phyloP scores from a whole-genome alignment of 2,888 invertebrate species.

The Zele albiditarsus region DNA sequence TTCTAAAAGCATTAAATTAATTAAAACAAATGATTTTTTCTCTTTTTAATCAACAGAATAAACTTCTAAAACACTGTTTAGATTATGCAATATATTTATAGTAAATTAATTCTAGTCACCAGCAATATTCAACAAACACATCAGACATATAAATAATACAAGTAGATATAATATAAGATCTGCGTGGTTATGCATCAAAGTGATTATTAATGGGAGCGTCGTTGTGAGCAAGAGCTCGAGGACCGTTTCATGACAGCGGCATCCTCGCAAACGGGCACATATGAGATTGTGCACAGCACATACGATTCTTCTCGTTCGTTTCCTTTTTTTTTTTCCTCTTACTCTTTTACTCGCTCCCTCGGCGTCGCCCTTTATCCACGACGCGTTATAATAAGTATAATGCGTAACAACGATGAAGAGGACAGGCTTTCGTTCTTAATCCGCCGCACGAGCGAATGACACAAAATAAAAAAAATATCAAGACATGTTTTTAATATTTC shows the following conservation, averaged over 20 bases:
- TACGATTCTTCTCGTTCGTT: constrained; percentile 8
- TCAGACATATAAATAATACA: constrained; percentile 1
- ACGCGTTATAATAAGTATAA: constrained; percentile 52
- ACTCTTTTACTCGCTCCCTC: constrained; percentile 35
- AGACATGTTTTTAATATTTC: not conserved
- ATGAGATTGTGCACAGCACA: constrained; percentile 30
- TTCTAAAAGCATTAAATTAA: too few relatives aligned
- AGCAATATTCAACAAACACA: constrained; percentile 9
- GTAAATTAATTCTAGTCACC: not conserved
- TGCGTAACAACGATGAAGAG: constrained; percentile 50
- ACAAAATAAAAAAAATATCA: constrained; percentile 13
- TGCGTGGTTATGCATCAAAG: constrained; percentile 66
- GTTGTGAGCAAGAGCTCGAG: constrained; percentile 63
- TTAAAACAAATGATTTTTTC: not conserved
- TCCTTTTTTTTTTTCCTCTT: constrained; percentile 24
- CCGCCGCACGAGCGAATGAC: constrained; percentile 5
- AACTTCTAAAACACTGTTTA: not conserved
- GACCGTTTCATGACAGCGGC: constrained; percentile 62
- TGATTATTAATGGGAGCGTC: constrained; percentile 69
- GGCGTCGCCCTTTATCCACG: constrained; percentile 18
- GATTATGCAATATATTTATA: not conserved
- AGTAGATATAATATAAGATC: constrained; percentile 54
- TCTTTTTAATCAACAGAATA: not conserved
- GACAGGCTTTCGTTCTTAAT: constrained; percentile 50
- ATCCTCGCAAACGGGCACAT: constrained; percentile 58